Percentiles rank a stretch among this genome's conserved stretches.
Evolutionary conservation across 2,888 invertebrate genomes (phyloP).

Genomic region (Sthenelais limicola): DNA sequence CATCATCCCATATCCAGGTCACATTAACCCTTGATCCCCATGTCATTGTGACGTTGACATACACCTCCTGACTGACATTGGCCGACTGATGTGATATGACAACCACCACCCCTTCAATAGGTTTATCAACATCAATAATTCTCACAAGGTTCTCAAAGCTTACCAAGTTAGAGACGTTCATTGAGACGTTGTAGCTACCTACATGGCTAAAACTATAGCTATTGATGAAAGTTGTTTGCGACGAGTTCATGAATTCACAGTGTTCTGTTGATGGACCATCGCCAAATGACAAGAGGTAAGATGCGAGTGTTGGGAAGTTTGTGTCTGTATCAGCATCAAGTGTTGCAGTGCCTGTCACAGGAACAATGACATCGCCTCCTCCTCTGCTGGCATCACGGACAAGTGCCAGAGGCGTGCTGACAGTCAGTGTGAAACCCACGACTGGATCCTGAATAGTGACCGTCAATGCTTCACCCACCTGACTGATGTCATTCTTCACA

Average conservation of each 20-base stretch:
- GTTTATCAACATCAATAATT: conserved; percentile 50
- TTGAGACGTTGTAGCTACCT: conserved; percentile 48
- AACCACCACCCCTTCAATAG: conserved; percentile 12
- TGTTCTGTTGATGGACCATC: neutral
- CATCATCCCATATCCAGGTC: conserved; percentile 12
- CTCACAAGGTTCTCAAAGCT: conserved; percentile 47
- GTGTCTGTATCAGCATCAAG: neutral
- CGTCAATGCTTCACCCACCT: neutral
- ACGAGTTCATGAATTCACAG: too few species aligned
- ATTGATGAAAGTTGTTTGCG: too few species aligned
- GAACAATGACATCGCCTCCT: neutral
- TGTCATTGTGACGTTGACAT: neutral
- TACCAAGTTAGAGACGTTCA: conserved; percentile 52
- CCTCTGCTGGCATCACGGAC: neutral
- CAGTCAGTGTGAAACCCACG: neutral
- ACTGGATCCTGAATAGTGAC: conserved; percentile 14
- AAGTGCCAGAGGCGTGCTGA: neutral
- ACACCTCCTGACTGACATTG: conserved; percentile 7
- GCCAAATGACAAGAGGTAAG: neutral
- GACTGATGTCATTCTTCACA: conserved; percentile 1
- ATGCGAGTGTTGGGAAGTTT: conserved; percentile 6
- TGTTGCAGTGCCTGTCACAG: neutral
- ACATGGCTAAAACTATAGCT: neutral
- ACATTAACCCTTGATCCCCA: conserved; percentile 22
- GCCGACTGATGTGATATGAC: neutral